These are phyloP conservation scores for Papilio gigon DNA, from an alignment of 2,888 invertebrate genomes.

Conservation along the genomic window DNA sequence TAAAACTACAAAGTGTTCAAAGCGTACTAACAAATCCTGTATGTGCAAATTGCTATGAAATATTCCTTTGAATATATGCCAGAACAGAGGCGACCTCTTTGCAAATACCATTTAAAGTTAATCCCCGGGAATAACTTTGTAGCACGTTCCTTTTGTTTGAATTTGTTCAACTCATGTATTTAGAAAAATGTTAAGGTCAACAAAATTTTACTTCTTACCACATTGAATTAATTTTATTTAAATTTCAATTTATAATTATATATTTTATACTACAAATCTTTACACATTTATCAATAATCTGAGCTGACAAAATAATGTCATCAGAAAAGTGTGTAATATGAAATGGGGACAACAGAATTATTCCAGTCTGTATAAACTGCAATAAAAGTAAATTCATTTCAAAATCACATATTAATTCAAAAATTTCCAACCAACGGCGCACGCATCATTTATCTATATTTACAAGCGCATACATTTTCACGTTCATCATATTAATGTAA, in stretches of 20 bases:
- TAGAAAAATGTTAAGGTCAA: not conserved
- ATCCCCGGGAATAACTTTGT: constrained; percentile 11
- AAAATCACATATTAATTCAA: no score
- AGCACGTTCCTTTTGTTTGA: constrained; percentile 12
- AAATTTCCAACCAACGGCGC: no score
- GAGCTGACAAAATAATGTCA: no score
- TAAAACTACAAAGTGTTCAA: not conserved
- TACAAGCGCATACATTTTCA: not conserved
- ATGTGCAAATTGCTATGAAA: constrained; percentile 7
- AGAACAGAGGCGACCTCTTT: not conserved
- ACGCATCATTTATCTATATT: not conserved
- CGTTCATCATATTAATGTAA: not conserved
- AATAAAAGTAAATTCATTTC: no score
- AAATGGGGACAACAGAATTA: no score
- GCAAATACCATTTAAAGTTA: constrained; percentile 18
- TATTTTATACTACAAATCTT: no score
- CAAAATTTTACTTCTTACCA: not conserved
- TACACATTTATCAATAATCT: no score
- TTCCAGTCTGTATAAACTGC: no score
- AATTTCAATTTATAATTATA: no score
- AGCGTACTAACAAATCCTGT: constrained; percentile 10
- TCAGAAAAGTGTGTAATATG: no score
- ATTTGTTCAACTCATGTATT: not conserved
- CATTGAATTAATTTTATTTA: not conserved
- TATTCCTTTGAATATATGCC: constrained; percentile 9